Evolutionary conservation across 2,113 vertebrate genomes (phyloP).

Genomic region (Zosterops lateralis): DNA sequence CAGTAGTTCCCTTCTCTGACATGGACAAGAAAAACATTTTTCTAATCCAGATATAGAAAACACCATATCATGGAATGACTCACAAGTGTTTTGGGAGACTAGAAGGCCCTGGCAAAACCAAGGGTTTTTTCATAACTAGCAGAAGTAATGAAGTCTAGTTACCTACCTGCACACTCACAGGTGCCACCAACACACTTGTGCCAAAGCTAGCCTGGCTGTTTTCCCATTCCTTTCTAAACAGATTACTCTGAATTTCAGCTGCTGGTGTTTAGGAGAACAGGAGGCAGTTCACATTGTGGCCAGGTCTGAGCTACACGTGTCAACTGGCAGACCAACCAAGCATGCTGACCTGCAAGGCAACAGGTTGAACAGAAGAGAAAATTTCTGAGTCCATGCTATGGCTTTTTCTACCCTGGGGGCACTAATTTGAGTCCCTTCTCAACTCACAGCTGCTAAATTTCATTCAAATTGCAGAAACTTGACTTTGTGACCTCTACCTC

Average conservation of each 20-base stretch:
- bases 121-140: background rate
- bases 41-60: conserved; percentile 4
- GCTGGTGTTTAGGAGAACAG: background rate
- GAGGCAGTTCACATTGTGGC: background rate
- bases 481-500: background rate
- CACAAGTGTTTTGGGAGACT: background rate
- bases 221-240: background rate
- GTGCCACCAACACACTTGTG: background rate
- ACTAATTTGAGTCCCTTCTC: background rate
- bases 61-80: background rate
- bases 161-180: background rate
- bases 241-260: background rate
- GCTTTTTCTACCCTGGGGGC: background rate
- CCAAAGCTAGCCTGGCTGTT: background rate
- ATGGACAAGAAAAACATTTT: background rate
- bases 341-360: background rate
- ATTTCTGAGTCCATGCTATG: background rate
- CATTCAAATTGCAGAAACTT: conserved; percentile 19
- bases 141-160: background rate
- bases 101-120: background rate
- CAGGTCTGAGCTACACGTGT: background rate
- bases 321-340: background rate
- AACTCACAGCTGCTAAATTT: conserved; percentile 8
- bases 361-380: conserved; percentile 14
- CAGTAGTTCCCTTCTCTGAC: background rate